These are phyloP conservation scores for Clarias pachynema DNA, from an alignment of 2,797 vertebrate genomes.

Conservation along the genomic window DNA sequence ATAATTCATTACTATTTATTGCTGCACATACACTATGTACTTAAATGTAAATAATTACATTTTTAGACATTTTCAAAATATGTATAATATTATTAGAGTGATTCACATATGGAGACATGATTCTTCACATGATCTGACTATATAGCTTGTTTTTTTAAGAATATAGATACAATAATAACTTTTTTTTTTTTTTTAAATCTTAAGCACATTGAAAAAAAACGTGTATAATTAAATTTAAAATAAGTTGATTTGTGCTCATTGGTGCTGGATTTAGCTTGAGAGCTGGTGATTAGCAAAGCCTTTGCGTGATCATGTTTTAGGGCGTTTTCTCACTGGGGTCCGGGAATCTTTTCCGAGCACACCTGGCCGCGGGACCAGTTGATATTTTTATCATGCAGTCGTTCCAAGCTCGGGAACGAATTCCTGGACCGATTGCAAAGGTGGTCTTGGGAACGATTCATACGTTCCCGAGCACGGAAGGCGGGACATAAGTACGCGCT, in stretches of 20 bases:
- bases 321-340: no score
- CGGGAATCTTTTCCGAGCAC: no score
- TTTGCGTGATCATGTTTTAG: neutral
- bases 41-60: neutral
- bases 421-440: no score
- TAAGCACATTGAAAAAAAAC: neutral
- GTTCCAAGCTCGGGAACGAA: no score
- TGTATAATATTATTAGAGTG: neutral
- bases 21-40: neutral
- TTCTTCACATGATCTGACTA: neutral
- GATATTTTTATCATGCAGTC: no score
- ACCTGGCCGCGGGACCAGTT: no score
- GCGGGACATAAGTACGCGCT: no score
- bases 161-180: neutral
- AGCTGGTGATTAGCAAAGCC: neutral
- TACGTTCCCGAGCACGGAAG: no score
- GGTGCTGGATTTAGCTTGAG: neutral
- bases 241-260: neutral
- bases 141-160: neutral
- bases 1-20: neutral
- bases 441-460: no score
- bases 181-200: neutral
- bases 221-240: neutral
- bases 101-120: neutral
- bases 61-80: neutral